phyloP scores from a whole-genome alignment of 2,797 vertebrate species.

The Pipistrellus pygmaeus region DNA sequence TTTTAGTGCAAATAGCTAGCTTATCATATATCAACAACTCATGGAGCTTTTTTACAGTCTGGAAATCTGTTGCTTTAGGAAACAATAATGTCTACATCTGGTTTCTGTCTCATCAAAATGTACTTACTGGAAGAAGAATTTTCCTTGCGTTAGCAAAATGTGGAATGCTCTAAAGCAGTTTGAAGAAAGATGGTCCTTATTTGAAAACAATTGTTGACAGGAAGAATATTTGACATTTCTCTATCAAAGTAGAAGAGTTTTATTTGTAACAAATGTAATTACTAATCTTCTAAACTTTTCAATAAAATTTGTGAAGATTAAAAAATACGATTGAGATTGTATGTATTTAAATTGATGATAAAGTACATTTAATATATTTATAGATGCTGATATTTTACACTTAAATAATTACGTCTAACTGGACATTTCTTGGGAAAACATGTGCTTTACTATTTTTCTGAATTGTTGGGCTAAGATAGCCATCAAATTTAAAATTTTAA shows the following conservation, averaged over 20 bases:
- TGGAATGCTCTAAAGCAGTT: not conserved
- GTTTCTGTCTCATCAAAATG: not conserved
- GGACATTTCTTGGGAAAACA: not conserved
- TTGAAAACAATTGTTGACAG: slow-evolving; percentile 31
- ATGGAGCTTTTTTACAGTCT: not conserved
- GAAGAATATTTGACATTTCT: not conserved
- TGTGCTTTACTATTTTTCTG: not conserved
- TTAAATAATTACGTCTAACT: not conserved
- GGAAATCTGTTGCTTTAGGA: slow-evolving; percentile 1
- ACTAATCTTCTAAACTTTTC: not conserved
- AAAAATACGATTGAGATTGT: not conserved
- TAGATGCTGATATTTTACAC: not conserved
- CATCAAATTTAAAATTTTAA: not conserved
- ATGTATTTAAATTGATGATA: not conserved
- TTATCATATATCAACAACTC: not conserved
- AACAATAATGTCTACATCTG: not conserved
- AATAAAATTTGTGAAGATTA: slow-evolving; percentile 6
- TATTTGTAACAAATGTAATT: not conserved
- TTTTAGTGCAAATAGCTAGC: slow-evolving; percentile 23
- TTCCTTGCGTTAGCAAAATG: not conserved
- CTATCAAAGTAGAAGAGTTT: not conserved
- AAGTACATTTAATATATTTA: not conserved
- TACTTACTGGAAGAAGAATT: not conserved
- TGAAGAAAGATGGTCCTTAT: not conserved
- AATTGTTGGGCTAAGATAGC: not conserved